Percentiles rank a stretch among this genome's conserved stretches.
These are phyloP conservation scores for Argyresthia goedartella DNA, from an alignment of 2,888 invertebrate genomes.

Conservation along the genomic window DNA sequence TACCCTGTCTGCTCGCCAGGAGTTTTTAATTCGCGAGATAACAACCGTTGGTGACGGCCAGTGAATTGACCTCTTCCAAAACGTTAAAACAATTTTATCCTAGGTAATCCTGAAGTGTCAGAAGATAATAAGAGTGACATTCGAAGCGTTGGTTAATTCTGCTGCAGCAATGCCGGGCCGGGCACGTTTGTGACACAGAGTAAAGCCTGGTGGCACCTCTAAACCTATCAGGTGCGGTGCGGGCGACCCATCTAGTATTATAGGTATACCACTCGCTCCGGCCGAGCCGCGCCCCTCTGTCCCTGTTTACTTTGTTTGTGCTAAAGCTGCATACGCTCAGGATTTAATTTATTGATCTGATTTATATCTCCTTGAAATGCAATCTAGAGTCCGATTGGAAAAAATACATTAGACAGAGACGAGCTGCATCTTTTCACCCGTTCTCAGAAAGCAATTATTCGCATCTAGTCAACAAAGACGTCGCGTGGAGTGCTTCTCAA, in stretches of 20 bases:
- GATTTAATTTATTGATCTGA: background rate
- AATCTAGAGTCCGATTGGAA: too few species aligned
- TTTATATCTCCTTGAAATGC: too few species aligned
- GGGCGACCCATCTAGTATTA: slow-evolving; percentile 37
- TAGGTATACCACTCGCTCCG: slow-evolving; percentile 15
- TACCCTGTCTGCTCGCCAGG: slow-evolving; percentile 24
- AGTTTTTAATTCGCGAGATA: slow-evolving; percentile 52
- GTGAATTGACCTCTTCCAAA: slow-evolving; percentile 47
- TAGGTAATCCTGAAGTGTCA: slow-evolving; percentile 65
- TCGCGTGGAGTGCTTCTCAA: slow-evolving; percentile 35
- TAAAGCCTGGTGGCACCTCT: slow-evolving; percentile 57
- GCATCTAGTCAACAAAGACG: slow-evolving; percentile 51
- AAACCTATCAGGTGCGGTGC: slow-evolving; percentile 58
- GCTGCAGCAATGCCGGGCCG: slow-evolving; percentile 42
- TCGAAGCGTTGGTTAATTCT: slow-evolving; percentile 65
- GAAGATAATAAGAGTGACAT: slow-evolving; percentile 69
- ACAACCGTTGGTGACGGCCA: slow-evolving; percentile 41
- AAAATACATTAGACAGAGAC: background rate
- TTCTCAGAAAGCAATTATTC: slow-evolving; percentile 45
- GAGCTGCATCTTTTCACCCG: background rate
- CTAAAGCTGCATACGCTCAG: background rate
- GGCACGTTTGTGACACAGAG: slow-evolving; percentile 54
- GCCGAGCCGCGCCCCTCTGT: slow-evolving; percentile 13
- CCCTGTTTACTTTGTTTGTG: slow-evolving; percentile 15
- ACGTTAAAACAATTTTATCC: slow-evolving; percentile 67